Base-by-base conservation (phyloP, 2,888 invertebrate species). In the Yponomeuta plumbellus region DNA sequence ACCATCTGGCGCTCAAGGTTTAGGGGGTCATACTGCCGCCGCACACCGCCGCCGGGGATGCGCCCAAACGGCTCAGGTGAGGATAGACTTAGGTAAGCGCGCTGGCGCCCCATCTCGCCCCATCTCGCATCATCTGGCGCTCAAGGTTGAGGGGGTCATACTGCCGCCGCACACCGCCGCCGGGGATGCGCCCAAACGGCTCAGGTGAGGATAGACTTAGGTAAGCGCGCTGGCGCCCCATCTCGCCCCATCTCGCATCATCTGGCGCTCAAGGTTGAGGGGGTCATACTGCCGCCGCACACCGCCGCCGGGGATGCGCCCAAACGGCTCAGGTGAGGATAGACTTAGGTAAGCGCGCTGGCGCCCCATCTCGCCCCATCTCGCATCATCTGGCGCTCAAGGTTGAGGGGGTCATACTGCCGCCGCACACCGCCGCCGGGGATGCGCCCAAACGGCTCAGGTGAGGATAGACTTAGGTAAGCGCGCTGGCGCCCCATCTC, bases 221-320 rank as follows among this genome's bases (percentile, higher is more conserved):
- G n/a, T n/a, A n/a, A n/a, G n/a, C n/a, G n/a, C n/a, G n/a, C 57
- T 57, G n/a, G n/a, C n/a, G n/a, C n/a, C n/a, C n/a, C n/a, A n/a
- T n/a, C n/a, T n/a, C n/a, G n/a, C n/a, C 56, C 56, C 6, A 11
- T 59, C 11, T 96, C 96, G 66, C 96, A 97, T 72, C 96, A 97
- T 72, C 92, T 98, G 68, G 97, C 98, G 0, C 93, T 98, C 34
- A 98, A 97, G 89, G 96, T 98, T 2, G 98, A 98, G 85, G 98
- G 98, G 0, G 97, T 99, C 0, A 39, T 39, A 8, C 95, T 75
- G 94, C 97, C 69, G 57, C 75, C 80, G 92, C 21, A 61, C 22
- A 61, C 23, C 8, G 61, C 26, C 17, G 21, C n/a, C 13, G 58
- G n/a, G 17, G 58, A 20, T 10, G 10, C 21, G 17, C 58, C 39